phyloP scores from a whole-genome alignment of 2,113 vertebrate species.

The Albula glossodonta region DNA sequence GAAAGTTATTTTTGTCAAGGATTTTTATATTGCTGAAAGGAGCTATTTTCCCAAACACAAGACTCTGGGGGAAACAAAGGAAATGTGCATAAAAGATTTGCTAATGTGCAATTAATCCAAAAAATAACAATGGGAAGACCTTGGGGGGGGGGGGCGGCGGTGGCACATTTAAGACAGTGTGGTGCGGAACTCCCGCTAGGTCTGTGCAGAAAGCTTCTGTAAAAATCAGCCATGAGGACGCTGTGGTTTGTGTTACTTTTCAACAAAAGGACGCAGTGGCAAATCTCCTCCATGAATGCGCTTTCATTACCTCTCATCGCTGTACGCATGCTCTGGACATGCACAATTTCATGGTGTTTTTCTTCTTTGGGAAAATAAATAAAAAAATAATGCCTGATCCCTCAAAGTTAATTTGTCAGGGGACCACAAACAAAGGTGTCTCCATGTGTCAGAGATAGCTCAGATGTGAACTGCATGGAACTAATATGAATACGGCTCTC shows the following conservation, averaged over 20 bases:
- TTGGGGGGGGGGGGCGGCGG: neutral
- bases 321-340: neutral
- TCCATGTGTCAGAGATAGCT: neutral
- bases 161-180: constrained; percentile 8
- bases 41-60: constrained; percentile 33
- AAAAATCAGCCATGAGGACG: neutral
- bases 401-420: too few relatives aligned
- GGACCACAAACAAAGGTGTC: too few relatives aligned
- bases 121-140: neutral
- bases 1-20: constrained; percentile 40
- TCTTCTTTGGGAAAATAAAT: neutral
- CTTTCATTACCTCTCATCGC: neutral
- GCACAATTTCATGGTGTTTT: neutral
- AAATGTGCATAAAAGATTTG: constrained; percentile 33
- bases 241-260: neutral
- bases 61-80: constrained; percentile 11
- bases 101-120: constrained; percentile 9
- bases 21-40: constrained; percentile 39
- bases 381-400: too few relatives aligned
- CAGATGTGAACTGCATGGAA: neutral
- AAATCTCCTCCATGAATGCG: neutral
- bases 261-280: neutral
- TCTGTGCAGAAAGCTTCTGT: constrained; percentile 5
- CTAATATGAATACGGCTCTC: neutral
- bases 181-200: constrained; percentile 19